Evolutionary conservation across 1,140 invertebrate genomes (phyloP).

Genomic region (Zaprionus capensis): DNA sequence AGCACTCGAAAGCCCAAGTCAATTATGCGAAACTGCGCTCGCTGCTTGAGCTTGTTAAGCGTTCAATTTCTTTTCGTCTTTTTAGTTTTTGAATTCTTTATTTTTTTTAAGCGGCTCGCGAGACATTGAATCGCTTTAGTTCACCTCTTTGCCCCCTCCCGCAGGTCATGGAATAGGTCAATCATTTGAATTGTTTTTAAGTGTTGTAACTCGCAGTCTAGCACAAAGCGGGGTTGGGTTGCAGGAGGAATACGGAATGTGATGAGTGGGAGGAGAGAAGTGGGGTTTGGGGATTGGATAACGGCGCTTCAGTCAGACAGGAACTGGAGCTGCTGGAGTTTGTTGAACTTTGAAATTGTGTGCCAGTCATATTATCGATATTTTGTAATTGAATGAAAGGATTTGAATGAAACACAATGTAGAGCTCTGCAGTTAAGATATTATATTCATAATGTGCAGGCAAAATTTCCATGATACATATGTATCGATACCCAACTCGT

Average conservation of each 20-base stretch:
- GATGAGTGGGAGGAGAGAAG: not conserved
- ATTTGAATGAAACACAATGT: not conserved
- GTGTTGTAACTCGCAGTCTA: constrained; percentile 68
- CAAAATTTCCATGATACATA: no score
- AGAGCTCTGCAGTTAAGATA: no score
- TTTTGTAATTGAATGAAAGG: not conserved
- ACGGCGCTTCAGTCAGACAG: not conserved
- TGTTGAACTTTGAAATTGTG: constrained; percentile 39
- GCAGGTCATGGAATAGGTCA: constrained; percentile 75
- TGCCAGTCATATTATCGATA: not conserved
- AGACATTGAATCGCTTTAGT: constrained; percentile 26
- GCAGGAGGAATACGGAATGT: not conserved
- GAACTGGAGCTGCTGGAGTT: constrained; percentile 24
- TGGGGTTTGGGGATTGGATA: not conserved
- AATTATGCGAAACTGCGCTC: constrained; percentile 62
- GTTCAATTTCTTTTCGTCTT: constrained; percentile 19
- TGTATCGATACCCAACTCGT: no score
- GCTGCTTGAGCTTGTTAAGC: constrained; percentile 75
- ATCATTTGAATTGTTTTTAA: constrained; percentile 81
- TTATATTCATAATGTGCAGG: no score
- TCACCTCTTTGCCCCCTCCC: constrained; percentile 27
- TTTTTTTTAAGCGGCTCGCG: constrained; percentile 33
- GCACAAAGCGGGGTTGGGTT: not conserved
- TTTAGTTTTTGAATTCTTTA: constrained; percentile 15
- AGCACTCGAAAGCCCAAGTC: constrained; percentile 65